Conservation (phyloP, 2,797 vertebrate genomes). For the Clarias laeviceps region DNA sequence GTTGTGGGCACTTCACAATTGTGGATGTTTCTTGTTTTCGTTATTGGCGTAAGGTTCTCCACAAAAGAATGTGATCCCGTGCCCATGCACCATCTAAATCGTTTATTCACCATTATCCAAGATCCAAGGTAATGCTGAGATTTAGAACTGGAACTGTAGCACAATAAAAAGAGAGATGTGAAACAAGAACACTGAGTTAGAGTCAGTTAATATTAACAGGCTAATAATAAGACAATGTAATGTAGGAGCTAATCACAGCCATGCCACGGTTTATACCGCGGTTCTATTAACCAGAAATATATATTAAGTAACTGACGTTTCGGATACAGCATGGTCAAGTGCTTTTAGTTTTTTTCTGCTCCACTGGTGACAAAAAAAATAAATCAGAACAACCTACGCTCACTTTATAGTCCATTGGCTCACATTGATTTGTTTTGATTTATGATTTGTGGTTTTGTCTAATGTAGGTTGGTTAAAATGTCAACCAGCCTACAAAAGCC, state of each 20-base stretch:
- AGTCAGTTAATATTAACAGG: background rate
- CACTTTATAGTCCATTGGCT: background rate
- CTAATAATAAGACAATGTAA: too few relatives aligned
- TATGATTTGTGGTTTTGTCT: background rate
- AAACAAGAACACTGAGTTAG: background rate
- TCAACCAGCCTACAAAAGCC: background rate
- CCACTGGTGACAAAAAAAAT: background rate
- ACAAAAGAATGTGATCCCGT: background rate
- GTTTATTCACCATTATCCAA: background rate
- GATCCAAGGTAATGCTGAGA: background rate
- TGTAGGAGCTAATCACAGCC: background rate
- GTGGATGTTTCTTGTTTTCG: background rate
- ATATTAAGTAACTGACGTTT: background rate
- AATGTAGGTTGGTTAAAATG: background rate
- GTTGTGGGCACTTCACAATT: background rate
- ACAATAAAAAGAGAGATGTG: background rate
- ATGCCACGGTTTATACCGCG: background rate
- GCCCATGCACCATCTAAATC: background rate
- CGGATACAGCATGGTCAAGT: background rate
- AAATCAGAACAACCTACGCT: background rate
- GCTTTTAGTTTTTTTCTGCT: background rate
- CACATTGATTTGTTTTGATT: background rate
- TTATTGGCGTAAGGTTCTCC: background rate
- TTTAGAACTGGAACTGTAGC: background rate
- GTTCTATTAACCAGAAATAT: background rate